These are phyloP conservation scores for Sebastolobus alascanus DNA, from an alignment of 2,797 vertebrate genomes.

Conservation along the genomic window DNA sequence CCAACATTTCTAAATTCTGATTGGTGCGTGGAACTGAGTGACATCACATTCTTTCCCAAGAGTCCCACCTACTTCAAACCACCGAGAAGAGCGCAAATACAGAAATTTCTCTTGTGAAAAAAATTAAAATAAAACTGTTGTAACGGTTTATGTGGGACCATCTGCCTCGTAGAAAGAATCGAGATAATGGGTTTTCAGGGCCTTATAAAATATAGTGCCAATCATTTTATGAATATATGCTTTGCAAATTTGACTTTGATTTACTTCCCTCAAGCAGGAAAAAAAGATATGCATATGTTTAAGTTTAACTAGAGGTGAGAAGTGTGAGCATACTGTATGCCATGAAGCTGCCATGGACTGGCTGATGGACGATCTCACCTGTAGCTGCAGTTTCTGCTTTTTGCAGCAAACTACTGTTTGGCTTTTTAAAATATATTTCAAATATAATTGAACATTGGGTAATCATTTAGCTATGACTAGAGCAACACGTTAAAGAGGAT, in stretches of 20 bases:
- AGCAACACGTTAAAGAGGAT: neutral
- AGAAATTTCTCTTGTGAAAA: neutral
- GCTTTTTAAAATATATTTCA: neutral
- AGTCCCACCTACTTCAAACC: neutral
- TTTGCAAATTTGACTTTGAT: slow-evolving; percentile 11
- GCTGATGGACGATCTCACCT: neutral
- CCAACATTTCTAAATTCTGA: neutral
- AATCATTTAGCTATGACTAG: neutral
- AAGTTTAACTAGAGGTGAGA: neutral
- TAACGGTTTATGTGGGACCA: neutral
- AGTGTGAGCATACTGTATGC: neutral
- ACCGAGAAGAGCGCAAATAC: neutral
- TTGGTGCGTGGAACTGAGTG: neutral
- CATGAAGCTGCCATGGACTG: neutral
- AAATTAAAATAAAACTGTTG: neutral
- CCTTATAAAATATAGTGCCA: neutral
- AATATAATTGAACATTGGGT: neutral
- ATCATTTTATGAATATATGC: neutral
- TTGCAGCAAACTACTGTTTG: neutral
- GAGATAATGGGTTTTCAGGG: neutral
- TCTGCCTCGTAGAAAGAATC: neutral
- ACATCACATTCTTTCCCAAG: neutral
- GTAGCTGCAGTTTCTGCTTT: neutral
- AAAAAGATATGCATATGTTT: neutral
- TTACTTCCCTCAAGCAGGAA: neutral